These are phyloP conservation scores for Vesta saturnalis DNA, from an alignment of 2,888 invertebrate species.

Conservation along the genomic window DNA sequence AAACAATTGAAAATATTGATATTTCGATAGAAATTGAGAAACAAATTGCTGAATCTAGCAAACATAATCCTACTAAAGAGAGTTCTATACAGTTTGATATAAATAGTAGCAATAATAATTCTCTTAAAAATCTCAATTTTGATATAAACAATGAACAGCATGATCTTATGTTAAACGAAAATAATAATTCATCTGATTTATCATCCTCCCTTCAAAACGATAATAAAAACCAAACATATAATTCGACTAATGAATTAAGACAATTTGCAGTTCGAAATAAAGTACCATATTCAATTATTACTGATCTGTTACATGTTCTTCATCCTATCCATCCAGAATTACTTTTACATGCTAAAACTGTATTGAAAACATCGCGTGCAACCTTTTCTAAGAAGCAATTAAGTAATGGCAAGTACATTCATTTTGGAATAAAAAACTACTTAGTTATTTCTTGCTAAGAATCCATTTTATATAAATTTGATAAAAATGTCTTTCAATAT, in stretches of 20 bases:
- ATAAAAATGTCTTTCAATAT: no score
- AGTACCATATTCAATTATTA: not conserved
- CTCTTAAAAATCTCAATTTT: not conserved
- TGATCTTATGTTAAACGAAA: no score
- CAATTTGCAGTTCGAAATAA: not conserved
- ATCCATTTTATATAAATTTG: no score
- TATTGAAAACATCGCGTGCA: slow-evolving; percentile 23
- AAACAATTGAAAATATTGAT: not conserved
- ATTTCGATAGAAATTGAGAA: not conserved
- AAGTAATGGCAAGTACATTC: no score
- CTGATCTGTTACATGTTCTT: slow-evolving; percentile 18
- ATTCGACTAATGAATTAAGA: not conserved
- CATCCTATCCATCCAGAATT: slow-evolving; percentile 33
- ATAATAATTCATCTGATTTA: no score
- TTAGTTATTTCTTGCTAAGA: no score
- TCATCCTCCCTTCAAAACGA: no score
- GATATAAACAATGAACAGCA: no score
- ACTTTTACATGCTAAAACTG: slow-evolving; percentile 36
- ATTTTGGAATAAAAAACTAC: no score
- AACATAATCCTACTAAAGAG: not conserved
- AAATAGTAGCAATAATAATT: not conserved
- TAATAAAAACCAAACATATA: no score
- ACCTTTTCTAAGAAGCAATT: no score
- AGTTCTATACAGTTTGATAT: no score
- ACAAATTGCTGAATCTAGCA: not conserved